Base-by-base conservation (phyloP, 2,113 vertebrate genomes). In the Nanorana parkeri region DNA sequence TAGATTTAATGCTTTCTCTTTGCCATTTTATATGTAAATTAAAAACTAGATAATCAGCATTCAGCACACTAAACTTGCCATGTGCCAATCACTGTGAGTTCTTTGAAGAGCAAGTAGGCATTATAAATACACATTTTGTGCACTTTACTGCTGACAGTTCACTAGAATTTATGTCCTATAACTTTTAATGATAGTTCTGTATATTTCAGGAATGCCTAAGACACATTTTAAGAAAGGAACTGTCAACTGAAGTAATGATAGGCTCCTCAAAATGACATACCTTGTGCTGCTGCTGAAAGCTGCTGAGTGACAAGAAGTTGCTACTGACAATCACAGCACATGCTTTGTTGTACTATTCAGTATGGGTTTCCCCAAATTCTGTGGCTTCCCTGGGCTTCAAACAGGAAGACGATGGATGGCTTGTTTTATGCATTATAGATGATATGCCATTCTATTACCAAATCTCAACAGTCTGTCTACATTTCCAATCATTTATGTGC, bases 311-410 rank as follows among this genome's bases (percentile, higher is more conserved):
- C 80, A 75, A 80, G 69, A 58, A 28, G n/a, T 56, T 75, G 61
- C 60, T 74, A 66, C 80, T 81, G 69, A 69, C 84, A 90, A 90
- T 83, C 81, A 83, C 81, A 88, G 88, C 88, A 91, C 87, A 86
- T 88, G 77, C 81, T 89, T 87, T 88, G 81, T 88, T 89, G 90
- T 89, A 90, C 88, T 83, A 69, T 88, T 87, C 89, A 88, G 69
- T 86, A 89, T 78, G 80, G 52, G 85, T 58, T 81, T 52, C 69
- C 61, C 80, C 17, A 28, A 20, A 26, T 72, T 26, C 29, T 47
- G 20, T 68, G 20, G 20, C 47, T 68, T 51, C n/a, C 88, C 61
- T 91, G 36, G 71, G 20, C 10, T 58, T 21, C 29, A 13, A 26
- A 73, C 51, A 36, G 3, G 29, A 29, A 8, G 16, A 58, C 26